Base-by-base conservation (phyloP, 1,140 invertebrate species). In the Trichonephila inaurata region DNA sequence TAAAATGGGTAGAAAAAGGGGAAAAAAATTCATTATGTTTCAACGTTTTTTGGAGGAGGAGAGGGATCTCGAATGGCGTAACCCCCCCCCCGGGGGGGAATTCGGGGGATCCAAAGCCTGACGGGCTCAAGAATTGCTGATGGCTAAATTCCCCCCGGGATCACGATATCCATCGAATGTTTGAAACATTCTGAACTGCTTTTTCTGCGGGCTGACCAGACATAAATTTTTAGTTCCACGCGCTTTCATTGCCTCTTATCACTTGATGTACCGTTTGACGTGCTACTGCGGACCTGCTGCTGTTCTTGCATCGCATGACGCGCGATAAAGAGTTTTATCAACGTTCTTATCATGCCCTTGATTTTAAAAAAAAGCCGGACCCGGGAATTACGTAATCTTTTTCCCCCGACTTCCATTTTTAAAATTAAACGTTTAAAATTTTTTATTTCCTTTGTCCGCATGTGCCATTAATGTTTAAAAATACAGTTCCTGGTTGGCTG, bases 291-390 rank as follows among this genome's bases (percentile, higher is more conserved):
- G 33, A 77, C 72, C 83, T 24, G 51, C 83, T 44, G 28, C 83
- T 19, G 44, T 85, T 85, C 51, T 89, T 90, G 66, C 89, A 40
- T 19, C 16, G 33, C 33, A 77, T 89, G 64, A 89, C 66, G 64
- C 14, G 51, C 14, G 89, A 91, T 91, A 91, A 91, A 82, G 86
- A 33, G 14, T 62, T 81, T 89, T 91, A 91, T 91, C 89, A 24
- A 24, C 16, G 21, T 40, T 24, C 89, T 82, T 91, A 91, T 91
- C 89, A 44, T 33, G 89, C 18, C 89, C 89, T 91, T 91, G 89
- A 91, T 58, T 81, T 14, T 6, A 61, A 64, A 66, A 64, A 66
- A 83, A 82, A 91, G 72, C 89, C 89, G 89, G 89, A 91, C 82
- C 69, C 82, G n/a, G n/a, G 72, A 69, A 91, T 82, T 81, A 91